Evolutionary conservation across 2,888 invertebrate species (phyloP).

Genomic region (Leptogaster cylindrica): DNA sequence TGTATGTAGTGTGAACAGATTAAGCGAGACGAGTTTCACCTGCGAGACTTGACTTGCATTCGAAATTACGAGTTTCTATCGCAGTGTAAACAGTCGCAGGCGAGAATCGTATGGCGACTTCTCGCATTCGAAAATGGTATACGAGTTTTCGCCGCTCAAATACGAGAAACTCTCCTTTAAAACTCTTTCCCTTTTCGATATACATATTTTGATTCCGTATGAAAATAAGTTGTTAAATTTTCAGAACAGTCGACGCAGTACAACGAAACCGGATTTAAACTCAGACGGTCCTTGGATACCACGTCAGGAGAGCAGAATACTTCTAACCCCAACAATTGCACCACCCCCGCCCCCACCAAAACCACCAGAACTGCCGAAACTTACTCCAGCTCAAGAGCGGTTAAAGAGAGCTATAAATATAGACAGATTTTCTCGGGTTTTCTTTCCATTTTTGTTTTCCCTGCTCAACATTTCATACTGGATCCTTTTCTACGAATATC

Average conservation of each 20-base stretch:
- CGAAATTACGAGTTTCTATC: too few species aligned
- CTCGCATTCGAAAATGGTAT: too few species aligned
- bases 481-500: conserved; percentile 76
- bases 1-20: too few species aligned
- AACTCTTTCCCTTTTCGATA: too few species aligned
- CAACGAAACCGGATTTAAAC: conserved; percentile 31
- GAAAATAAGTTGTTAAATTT: too few species aligned
- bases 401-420: conserved; percentile 73
- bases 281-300: conserved; percentile 57
- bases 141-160: too few species aligned
- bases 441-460: conserved; percentile 74
- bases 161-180: too few species aligned
- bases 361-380: conserved; percentile 59
- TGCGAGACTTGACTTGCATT: too few species aligned
- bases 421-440: conserved; percentile 73
- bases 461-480: conserved; percentile 74
- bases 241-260: conserved; percentile 45
- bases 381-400: conserved; percentile 67
- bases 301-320: conserved; percentile 59
- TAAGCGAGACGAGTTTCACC: too few species aligned
- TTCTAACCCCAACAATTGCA: conserved; percentile 57
- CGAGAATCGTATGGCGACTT: too few species aligned
- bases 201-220: too few species aligned
- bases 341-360: conserved; percentile 53
- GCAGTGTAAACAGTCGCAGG: too few species aligned